Percentiles rank a stretch among this genome's conserved stretches.
phyloP scores from a whole-genome alignment of 2,113 vertebrate species.

The Lonchura striata region DNA sequence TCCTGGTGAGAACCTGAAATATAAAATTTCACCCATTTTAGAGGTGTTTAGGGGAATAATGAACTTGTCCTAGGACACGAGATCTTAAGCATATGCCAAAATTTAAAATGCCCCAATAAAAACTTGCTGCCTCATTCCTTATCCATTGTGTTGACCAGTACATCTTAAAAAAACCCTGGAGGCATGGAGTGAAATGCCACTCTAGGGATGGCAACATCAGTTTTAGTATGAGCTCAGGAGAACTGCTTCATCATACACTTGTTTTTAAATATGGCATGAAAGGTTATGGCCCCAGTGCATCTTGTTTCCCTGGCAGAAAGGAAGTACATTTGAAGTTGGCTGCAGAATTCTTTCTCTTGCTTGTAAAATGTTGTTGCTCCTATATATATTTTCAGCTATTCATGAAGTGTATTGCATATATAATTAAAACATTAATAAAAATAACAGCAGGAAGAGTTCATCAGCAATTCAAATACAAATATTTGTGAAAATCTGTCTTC shows the following conservation, averaged over 20 bases:
- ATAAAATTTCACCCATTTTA: not conserved
- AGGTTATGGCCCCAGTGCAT: not conserved
- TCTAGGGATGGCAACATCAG: not conserved
- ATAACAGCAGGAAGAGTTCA: conserved; percentile 65
- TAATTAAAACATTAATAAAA: conserved; percentile 69
- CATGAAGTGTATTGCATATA: conserved; percentile 42
- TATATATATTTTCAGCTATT: conserved; percentile 43
- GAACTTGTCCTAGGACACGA: not conserved
- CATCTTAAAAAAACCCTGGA: not conserved
- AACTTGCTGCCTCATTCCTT: not conserved
- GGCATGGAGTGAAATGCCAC: not conserved
- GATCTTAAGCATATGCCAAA: not conserved
- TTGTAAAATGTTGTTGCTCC: conserved; percentile 4
- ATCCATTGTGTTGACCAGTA: not conserved
- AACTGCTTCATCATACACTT: not conserved
- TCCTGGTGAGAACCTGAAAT: too few relatives aligned
- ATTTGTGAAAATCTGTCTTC: conserved; percentile 68
- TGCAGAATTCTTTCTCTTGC: not conserved
- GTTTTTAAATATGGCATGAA: not conserved
- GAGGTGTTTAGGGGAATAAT: not conserved
- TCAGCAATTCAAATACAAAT: conserved; percentile 67
- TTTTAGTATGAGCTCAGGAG: not conserved
- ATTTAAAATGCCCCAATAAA: not conserved
- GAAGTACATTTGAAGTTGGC: not conserved
- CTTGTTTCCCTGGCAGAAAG: conserved; percentile 21